phyloP scores from a whole-genome alignment of 1,140 invertebrate genomes.

The Drosophila sucinea region DNA sequence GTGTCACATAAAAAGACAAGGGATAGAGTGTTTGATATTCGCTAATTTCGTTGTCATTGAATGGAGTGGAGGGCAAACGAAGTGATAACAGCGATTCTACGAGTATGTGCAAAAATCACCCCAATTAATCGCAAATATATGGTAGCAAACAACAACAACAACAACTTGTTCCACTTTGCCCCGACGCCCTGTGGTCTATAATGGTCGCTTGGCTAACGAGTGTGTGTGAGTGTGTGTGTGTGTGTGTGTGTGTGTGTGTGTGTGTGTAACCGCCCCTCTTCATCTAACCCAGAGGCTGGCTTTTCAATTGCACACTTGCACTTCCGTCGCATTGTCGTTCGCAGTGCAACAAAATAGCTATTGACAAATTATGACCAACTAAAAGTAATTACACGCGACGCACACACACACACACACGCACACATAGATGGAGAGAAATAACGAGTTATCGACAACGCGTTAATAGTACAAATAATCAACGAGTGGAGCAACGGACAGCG shows the following conservation, averaged over 20 bases:
- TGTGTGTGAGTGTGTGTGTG: too few relatives aligned
- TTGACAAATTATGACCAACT: slow-evolving; percentile 81
- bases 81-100: too few relatives aligned
- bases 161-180: slow-evolving; percentile 27
- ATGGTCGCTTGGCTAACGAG: background rate
- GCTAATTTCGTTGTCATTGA: background rate
- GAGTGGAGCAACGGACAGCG: slow-evolving; percentile 50
- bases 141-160: background rate
- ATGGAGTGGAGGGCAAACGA: too few relatives aligned
- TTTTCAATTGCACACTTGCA: slow-evolving; percentile 67
- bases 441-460: slow-evolving; percentile 73
- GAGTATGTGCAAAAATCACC: too few relatives aligned
- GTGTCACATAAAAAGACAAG: background rate
- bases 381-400: slow-evolving; percentile 78
- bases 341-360: slow-evolving; percentile 78
- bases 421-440: slow-evolving; percentile 36
- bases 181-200: slow-evolving; percentile 2
- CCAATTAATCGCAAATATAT: too few relatives aligned
- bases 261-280: background rate
- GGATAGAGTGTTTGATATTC: background rate
- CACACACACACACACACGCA: slow-evolving; percentile 28
- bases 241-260: too few relatives aligned
- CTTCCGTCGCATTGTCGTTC: slow-evolving; percentile 58
- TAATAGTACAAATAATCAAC: slow-evolving; percentile 79
- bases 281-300: slow-evolving; percentile 15